Evolutionary conservation across 2,113 vertebrate genomes (phyloP), one percentile per base, ranked within the genome.

Genomic region (Pygoscelis antarcticus): DNA sequence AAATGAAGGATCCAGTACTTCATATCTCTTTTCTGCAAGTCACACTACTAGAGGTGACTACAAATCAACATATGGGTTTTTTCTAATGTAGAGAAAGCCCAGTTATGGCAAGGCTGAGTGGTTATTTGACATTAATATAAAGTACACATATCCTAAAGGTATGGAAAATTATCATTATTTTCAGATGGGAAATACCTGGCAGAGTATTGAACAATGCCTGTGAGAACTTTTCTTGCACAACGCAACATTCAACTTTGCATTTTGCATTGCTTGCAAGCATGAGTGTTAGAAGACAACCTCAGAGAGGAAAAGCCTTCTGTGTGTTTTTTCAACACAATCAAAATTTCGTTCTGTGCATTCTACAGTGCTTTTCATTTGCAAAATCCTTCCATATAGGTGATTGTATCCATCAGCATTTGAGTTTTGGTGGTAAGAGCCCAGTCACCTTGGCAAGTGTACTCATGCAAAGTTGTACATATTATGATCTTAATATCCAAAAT

Each of bases 111-210:
- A 91, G 54, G 65, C 47, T 80, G 82, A 89, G 42, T 36, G 62
- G 52, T 75, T 93, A 82, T 72, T 91, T 93, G 92, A 93, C 87
- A 77, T 90, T 85, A 85, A n/a, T 91, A 68, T 69, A 66, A 94
- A 60, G 44, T 76, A 69, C 9, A 61, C 19, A n/a, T 92, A 69
- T 65, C 52, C 40, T 58, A 80, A 80, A 80, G 25, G 34, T 94
- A 83, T 90, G 93, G 96, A 96, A 94, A 96, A 89, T 74, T 70
- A 15, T 76, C 82, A 91, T 95, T 91, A 82, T 90, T 96, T 94
- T 94, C 54, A 65, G 42, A 82, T 82, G 78, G 44, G 46, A 85
- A 80, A 57, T 86, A 70, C 32, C 72, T 95, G 55, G 20, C 77
- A 82, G 69, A 49, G n/a, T 64, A 25, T 27, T 77, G 90, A 89